Evolutionary conservation across 2,113 vertebrate genomes (phyloP).

Genomic region (Microtus oregoni): DNA sequence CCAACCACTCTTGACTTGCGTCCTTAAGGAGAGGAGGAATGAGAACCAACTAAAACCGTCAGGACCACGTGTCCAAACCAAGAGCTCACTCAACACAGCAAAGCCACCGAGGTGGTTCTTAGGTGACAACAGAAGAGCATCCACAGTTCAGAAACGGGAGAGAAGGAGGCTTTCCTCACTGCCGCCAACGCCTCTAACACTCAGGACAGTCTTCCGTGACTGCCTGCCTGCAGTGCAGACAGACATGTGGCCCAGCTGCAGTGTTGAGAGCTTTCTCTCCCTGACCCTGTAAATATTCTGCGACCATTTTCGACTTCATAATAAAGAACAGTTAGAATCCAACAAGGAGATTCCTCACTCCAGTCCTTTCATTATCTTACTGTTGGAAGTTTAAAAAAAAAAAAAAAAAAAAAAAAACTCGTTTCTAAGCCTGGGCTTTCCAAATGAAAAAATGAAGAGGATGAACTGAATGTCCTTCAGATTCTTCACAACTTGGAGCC

Average conservation of each 20-base stretch:
- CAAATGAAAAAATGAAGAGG: background rate
- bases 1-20: background rate
- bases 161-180: slow-evolving; percentile 44
- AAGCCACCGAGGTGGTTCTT: slow-evolving; percentile 14
- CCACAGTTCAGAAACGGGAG: background rate
- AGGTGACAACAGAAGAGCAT: background rate
- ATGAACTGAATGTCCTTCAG: background rate
- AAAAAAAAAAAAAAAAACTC: background rate
- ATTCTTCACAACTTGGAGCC: slow-evolving; percentile 1
- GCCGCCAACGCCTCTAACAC: background rate
- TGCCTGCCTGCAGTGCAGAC: background rate
- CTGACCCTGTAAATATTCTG: background rate
- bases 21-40: background rate
- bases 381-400: background rate
- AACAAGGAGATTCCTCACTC: slow-evolving; percentile 16
- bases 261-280: background rate
- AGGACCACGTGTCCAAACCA: background rate
- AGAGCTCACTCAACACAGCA: slow-evolving; percentile 28
- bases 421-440: slow-evolving; percentile 19
- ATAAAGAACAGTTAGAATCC: background rate
- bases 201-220: background rate
- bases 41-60: background rate
- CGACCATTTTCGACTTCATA: background rate
- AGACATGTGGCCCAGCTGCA: background rate
- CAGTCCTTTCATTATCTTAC: background rate